Evolutionary conservation across 2,888 invertebrate species (phyloP).

Genomic region (Drosophila ezoana): DNA sequence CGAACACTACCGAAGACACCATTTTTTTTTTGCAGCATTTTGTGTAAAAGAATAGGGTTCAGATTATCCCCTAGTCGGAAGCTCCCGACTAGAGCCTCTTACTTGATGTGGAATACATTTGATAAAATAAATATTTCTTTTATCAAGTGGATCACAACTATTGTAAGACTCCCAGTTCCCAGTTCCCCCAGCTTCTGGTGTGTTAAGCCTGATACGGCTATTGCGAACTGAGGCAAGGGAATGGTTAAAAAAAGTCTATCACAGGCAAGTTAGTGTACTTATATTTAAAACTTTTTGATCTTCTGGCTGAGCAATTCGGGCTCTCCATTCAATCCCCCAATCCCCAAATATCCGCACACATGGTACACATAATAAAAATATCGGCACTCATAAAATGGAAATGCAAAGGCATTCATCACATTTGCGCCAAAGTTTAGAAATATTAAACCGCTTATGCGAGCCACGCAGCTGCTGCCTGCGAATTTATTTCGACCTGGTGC

Average conservation of each 20-base stretch:
- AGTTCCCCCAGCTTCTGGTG: too few relatives aligned
- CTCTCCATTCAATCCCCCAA: not conserved
- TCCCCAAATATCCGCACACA: not conserved
- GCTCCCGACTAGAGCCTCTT: too few relatives aligned
- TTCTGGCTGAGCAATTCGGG: not conserved
- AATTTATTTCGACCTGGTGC: constrained; percentile 5
- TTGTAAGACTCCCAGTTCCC: too few relatives aligned
- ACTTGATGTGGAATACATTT: too few relatives aligned
- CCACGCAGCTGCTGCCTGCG: constrained; percentile 53
- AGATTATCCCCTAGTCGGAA: too few relatives aligned
- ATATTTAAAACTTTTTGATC: not conserved
- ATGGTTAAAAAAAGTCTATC: not conserved
- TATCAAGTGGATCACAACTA: too few relatives aligned
- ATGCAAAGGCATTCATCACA: constrained; percentile 38
- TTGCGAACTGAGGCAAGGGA: too few relatives aligned
- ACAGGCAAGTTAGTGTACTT: not conserved
- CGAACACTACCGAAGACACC: too few relatives aligned
- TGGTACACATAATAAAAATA: constrained; percentile 1
- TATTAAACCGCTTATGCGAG: constrained; percentile 67
- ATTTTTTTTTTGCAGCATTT: too few relatives aligned
- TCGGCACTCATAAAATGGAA: not conserved
- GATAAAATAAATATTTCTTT: too few relatives aligned
- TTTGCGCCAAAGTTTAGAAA: constrained; percentile 58
- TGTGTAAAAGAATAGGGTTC: too few relatives aligned
- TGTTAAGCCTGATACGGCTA: too few relatives aligned